phyloP scores from a whole-genome alignment of 2,113 vertebrate species.

The Ursus arctos region DNA sequence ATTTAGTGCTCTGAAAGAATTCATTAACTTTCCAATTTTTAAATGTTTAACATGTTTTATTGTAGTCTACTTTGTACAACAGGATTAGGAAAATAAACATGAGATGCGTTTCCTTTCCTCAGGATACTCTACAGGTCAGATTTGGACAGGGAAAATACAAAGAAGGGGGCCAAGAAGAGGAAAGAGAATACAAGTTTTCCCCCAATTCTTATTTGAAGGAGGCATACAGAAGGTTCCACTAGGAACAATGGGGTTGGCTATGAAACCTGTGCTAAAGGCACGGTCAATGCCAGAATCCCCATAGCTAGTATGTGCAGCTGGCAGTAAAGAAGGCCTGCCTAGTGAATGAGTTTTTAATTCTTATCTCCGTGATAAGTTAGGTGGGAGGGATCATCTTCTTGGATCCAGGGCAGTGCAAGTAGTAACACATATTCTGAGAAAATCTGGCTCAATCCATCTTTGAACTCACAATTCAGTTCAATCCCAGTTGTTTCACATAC shows the following conservation, averaged over 20 bases:
- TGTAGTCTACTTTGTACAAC: background rate
- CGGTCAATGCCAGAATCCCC: background rate
- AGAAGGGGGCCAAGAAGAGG: background rate
- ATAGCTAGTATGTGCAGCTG: background rate
- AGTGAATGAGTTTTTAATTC: background rate
- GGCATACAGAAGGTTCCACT: background rate
- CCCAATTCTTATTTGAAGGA: background rate
- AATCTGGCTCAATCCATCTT: background rate
- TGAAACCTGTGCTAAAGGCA: background rate
- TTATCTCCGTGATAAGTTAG: background rate
- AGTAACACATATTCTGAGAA: background rate
- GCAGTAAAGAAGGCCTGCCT: background rate
- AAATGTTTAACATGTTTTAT: background rate
- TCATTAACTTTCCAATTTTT: background rate
- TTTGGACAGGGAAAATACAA: background rate
- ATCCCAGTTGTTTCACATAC: background rate
- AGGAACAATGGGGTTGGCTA: background rate
- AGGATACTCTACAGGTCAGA: background rate
- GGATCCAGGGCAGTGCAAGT: background rate
- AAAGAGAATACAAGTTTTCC: background rate
- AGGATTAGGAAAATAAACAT: background rate
- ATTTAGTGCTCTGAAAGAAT: background rate
- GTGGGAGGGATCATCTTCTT: background rate
- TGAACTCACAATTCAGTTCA: background rate
- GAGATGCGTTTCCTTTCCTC: background rate